Conservation (phyloP, 2,888 invertebrate species). For the Myopa tessellatipennis region DNA sequence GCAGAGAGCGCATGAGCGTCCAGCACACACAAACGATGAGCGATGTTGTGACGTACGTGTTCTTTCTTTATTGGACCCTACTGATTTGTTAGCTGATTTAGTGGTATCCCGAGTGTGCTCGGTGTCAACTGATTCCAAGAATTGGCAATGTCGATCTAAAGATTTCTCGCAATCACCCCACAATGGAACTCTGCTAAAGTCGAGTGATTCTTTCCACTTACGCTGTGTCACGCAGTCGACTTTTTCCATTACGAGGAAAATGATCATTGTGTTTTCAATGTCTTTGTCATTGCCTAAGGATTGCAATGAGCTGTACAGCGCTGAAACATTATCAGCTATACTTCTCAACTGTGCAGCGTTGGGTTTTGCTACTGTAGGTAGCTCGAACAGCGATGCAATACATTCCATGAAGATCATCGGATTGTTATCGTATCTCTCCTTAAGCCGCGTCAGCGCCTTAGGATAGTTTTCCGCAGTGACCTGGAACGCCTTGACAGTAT, state of each 20-base stretch:
- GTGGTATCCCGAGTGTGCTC: background rate
- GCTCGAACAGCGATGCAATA: no score
- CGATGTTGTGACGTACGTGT: background rate
- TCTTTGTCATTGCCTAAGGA: constrained; percentile 9
- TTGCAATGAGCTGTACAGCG: no score
- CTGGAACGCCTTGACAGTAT: constrained; percentile 40
- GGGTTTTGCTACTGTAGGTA: no score
- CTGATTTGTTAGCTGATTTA: background rate
- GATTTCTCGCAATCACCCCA: constrained; percentile 38
- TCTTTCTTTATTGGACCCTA: background rate
- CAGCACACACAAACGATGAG: background rate
- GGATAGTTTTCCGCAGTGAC: constrained; percentile 42
- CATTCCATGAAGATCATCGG: constrained; percentile 42
- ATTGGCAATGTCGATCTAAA: constrained; percentile 30
- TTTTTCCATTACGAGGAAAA: constrained; percentile 37
- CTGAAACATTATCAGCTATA: no score
- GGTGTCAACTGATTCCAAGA: constrained; percentile 4
- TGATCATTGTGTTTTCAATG: constrained; percentile 35
- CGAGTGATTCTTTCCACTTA: constrained; percentile 39
- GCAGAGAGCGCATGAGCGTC: background rate
- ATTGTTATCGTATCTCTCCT: constrained; percentile 41
- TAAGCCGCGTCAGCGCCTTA: constrained; percentile 32
- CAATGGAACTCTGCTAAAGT: constrained; percentile 28
- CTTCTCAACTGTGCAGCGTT: no score
- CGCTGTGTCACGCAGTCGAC: constrained; percentile 25